Base-by-base conservation (phyloP, 2,888 invertebrate species). In the Drosophila subsilvestris region DNA sequence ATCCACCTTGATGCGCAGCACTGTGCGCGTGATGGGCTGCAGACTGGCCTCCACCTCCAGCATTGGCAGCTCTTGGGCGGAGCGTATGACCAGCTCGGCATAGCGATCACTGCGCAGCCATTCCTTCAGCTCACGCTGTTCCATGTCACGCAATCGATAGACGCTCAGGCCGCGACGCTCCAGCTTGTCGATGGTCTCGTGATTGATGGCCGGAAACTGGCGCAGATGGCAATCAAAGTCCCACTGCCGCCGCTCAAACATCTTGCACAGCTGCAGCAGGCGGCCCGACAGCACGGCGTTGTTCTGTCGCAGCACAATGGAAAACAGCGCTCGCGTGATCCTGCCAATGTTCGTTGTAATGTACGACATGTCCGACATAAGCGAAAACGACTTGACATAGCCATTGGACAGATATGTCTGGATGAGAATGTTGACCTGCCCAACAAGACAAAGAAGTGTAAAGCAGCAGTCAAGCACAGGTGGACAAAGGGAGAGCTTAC, bases 11-110 rank as follows among this genome's bases (percentile, higher is more conserved):
- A 99, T 96, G 86, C 96, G 93, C 14, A 98, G 92, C 5, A 98
- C 96, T 0, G 97, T 98, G 51, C 98, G 94, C 0, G 99, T 99
- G 78, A 99, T 99, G 0, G 99, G 99, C 89, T 99, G 98, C 9
- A 99, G 93, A 29, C 93, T 94, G 0, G 97, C 95, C 32, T 97
- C 96, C 86, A 98, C 94, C 32, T 96, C 95, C 3, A 99, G 91
- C 1, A 94, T 88, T 0, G 99, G 99, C 86, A 99, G 95, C 84
- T 97, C 96, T 18, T 95, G 94, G 0, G 97, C 96, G 79, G 96
- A 97, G 80, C 95, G 95, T 90, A 97, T 97, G 0, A 99, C 94
- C 32, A 95, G 93, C 3, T 93, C 93, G 0, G 96, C 98, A 90
- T 95, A 94, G 14, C 89, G 88, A 44, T 95, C 94, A 91, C 97